Evolutionary conservation across 1,140 invertebrate species (phyloP), one percentile per base, ranked within the genome.

Genomic region (Drosophila sp.): DNA sequence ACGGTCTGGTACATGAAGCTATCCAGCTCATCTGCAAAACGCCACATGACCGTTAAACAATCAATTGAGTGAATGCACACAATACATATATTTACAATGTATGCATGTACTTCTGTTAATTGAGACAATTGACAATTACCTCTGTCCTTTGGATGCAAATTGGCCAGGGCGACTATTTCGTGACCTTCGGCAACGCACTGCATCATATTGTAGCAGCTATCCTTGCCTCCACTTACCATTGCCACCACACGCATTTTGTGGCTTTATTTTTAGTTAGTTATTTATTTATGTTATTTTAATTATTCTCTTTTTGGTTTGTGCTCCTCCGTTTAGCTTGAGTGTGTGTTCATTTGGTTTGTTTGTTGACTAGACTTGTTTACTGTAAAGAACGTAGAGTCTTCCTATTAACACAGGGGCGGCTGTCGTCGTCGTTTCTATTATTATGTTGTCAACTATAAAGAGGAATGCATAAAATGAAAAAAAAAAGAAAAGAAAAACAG

Each of bases 1-100:
- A 99, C 98, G 54, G 97, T 99, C 93, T 99, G 99, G 92, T 99
- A 99, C 99, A 99, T 99, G 90, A 98, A 99, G 90, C 98, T 99
- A 92, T 99, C 98, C 72, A 99, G 92, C 92, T 99, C 99, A 94
- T 97, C 97, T 97, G 82, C 13, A 51, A 4, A 13, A 93, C 92
- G n/a, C 36, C 11, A 13, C 36, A n/a, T 13, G 36, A 6, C 38
- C 14, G 6, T 27, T 0, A 29, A 67, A 54, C 27, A 67, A 13
- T 21, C 9, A 62, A 11, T 29, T 1, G 46, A 50, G 13, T 40
- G 14, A 51, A 51, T 29, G 40, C n/a, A 36, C 4, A 50, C 9
- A 62, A 29, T 14, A 32, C 9, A 61, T 7, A 36, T 25, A 6
- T 6, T n/a, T n/a, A n/a, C n/a, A n/a, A 18, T 58, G 18, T 58